Conservation (phyloP, 2,113 vertebrate genomes). For the Manacus vitellinus region DNA sequence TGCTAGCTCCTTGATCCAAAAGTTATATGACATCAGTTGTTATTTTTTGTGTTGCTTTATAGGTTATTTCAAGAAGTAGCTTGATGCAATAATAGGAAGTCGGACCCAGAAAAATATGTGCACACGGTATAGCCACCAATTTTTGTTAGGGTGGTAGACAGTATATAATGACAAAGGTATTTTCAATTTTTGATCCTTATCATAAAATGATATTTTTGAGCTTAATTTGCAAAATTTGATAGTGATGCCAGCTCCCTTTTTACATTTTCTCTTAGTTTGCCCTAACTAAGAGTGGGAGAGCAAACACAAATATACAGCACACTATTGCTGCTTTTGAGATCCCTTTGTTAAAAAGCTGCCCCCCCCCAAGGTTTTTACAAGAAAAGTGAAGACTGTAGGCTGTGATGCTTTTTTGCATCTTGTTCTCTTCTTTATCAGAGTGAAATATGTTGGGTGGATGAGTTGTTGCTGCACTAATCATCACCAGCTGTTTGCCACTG, state of each 20-base stretch:
- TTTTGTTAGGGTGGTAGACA: neutral
- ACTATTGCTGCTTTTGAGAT: neutral
- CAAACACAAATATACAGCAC: neutral
- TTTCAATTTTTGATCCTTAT: neutral
- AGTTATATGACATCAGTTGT: neutral
- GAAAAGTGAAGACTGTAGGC: neutral
- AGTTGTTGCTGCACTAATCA: constrained; percentile 14
- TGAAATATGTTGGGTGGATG: neutral
- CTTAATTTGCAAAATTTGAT: neutral
- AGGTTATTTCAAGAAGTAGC: neutral
- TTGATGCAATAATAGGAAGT: neutral
- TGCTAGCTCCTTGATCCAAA: neutral
- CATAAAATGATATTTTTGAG: neutral
- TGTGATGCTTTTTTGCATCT: neutral
- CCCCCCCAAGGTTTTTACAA: neutral
- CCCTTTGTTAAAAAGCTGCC: neutral
- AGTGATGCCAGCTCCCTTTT: neutral
- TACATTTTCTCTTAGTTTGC: neutral
- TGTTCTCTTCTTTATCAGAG: neutral
- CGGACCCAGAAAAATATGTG: neutral
- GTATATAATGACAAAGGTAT: fast-evolving
- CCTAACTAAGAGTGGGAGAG: neutral
- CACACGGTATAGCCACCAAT: fast-evolving
- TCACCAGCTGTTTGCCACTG: constrained; percentile 21
- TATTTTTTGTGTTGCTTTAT: neutral